A percentile compares a stretch with the other conserved stretches of the same genome.
phyloP scores from a whole-genome alignment of 2,797 vertebrate species.

The Eurystomus glaucurus region DNA sequence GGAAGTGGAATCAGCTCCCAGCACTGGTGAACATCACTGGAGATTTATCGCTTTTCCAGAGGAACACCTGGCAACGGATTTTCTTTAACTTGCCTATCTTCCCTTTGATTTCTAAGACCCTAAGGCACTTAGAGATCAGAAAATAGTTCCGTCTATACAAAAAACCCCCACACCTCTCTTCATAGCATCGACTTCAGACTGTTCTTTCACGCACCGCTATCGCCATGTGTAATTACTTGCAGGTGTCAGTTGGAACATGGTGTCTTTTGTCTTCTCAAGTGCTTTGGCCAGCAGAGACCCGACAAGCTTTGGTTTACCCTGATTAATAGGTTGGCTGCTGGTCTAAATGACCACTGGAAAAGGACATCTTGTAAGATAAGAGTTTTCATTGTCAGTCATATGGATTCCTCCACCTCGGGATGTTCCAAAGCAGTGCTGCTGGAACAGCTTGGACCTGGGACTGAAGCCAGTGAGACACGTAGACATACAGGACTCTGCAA shows the following conservation, averaged over 20 bases:
- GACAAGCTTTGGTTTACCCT: constrained; percentile 9
- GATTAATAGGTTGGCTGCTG: constrained; percentile 37
- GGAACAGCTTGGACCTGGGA: background rate
- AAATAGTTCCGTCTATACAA: background rate
- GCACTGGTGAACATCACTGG: background rate
- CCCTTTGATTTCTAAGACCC: constrained; percentile 49
- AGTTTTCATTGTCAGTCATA: background rate
- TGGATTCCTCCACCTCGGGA: background rate
- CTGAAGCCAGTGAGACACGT: background rate
- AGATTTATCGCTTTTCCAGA: background rate
- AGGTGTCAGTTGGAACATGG: constrained; percentile 43
- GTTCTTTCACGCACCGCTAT: background rate
- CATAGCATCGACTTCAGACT: background rate
- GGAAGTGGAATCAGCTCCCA: background rate
- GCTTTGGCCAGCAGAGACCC: constrained; percentile 37
- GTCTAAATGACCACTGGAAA: constrained; percentile 49
- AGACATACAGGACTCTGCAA: background rate
- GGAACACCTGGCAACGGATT: constrained; percentile 31
- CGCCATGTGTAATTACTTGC: constrained; percentile 31
- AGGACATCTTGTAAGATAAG: constrained; percentile 18
- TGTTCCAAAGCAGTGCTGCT: constrained; percentile 1
- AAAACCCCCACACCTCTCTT: background rate
- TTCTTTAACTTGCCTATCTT: constrained; percentile 41
- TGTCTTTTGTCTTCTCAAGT: constrained; percentile 44
- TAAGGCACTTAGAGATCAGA: constrained; percentile 27